Base-by-base conservation (phyloP, 2,888 invertebrate genomes). In the Apamea anceps region DNA sequence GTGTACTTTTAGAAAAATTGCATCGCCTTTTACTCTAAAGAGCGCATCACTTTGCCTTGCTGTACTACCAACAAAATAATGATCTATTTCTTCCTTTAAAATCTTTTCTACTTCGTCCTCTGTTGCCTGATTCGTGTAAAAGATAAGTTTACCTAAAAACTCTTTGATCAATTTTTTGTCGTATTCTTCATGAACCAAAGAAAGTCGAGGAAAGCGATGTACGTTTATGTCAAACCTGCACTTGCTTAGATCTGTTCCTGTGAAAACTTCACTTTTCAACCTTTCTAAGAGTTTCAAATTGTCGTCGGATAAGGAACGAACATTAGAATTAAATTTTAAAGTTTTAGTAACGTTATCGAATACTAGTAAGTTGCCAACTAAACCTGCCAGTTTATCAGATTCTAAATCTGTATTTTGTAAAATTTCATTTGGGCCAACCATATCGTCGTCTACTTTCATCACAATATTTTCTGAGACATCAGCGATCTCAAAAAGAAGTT, bases 111-210 rank as follows among this genome's bases (percentile, higher is more conserved):
- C 78, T 13, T 83, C 79, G 32, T 88, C 85, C 79, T 90, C 89
- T 60, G 76, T 83, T 2, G 85, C 85, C 81, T 90, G 90, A 79
- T 89, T 87, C 10, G 90, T 88, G 51, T 84, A 88, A 82, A 90
- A 86, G 37, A 67, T 74, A 25, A 90, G 78, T 18, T 86, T 78
- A n/a, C 13, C 5, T 10, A 87, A 62, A 80, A 85, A 84, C 0
- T 80, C 57, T 57, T 48, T 75, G 1, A 87, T 77, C 12, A 84
- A 32, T 28, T 63, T 66, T 42, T 63, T 57, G 32, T 87, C 87
- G 13, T 71, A 25, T 25, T 74, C 65, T 3, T 75, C 67, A 21
- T 77, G 42, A 57, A 79, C 28, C 18, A 87, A 67, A 37, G 72
- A 54, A 28, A 87, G 67, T 54, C 74, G 77, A 2, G 87, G 86